Evolutionary conservation across 2,797 vertebrate species (phyloP), one percentile per base, ranked within the genome.

Genomic region (Silurus aristotelis): DNA sequence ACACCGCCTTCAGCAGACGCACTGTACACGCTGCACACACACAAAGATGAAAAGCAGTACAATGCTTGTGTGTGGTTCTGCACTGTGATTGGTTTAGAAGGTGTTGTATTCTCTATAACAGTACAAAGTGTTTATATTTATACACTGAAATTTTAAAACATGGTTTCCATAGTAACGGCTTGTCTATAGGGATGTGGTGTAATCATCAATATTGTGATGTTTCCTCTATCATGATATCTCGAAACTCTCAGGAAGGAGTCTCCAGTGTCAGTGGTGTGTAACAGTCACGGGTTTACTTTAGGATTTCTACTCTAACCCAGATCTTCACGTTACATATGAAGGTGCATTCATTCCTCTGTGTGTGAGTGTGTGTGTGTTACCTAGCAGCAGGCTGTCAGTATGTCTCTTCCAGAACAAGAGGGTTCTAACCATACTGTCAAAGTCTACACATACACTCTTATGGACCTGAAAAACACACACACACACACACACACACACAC

Each of bases 391-490:
- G 13, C 90, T 86, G 86, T 96, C 92, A 76, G 93, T 95, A 87
- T 92, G 91, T 90, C 95, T 96, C 87, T 95, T 96, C 38, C 93
- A 95, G 88, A 96, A 92, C 46, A 94, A 92, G 58, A 98, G 91
- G 81, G 90, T 90, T 85, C 94, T 95, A 91, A 99, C 73, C 56
- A 96, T 87, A 85, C 93, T 88, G 78, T 94, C 94, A 90, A 99
- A 89, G 89, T 96, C 95, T 93, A 98, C 91, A 83, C 90, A 93
- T 87, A 99, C 90, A 1, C 89, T 94, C 92, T 94, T 96, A 88
- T 96, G 95, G 89, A 98, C 96, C 98, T 99, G 90, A 84, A 90
- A 89, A 83, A 66, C 80, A 76, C 46, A 63, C 27, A 66, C 56
- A 81, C 38, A 86, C 20, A 63, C 55, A 76, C 68, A 84, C 6